A percentile compares a stretch with the other conserved stretches of the same genome.
phyloP scores from a whole-genome alignment of 2,797 vertebrate species.

The Microhierax caerulescens region DNA sequence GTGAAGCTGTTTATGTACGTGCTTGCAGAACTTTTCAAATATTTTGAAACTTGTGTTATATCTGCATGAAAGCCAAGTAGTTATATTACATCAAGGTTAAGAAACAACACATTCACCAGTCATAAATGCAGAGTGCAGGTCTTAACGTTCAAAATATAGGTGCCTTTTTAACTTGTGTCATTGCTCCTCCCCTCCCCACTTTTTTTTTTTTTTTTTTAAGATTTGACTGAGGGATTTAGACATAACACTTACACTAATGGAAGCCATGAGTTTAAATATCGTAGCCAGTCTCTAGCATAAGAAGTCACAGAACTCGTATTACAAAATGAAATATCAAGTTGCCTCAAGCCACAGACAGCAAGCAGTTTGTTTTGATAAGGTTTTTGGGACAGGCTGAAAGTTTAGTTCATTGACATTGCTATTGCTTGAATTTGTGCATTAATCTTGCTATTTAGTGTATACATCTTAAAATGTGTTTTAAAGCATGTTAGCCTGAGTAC shows the following conservation, averaged over 20 bases:
- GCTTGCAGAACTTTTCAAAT: neutral
- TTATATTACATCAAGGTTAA: neutral
- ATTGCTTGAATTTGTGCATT: neutral
- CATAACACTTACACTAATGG: neutral
- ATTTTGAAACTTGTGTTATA: neutral
- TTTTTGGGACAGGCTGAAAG: neutral
- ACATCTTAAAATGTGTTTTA: neutral
- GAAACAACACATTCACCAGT: neutral
- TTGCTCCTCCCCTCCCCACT: too few species aligned
- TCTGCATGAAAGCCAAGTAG: neutral
- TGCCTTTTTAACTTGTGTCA: neutral
- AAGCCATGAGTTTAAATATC: neutral
- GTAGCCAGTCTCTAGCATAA: neutral
- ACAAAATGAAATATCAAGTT: neutral
- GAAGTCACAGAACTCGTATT: neutral
- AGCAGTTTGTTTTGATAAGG: constrained; percentile 2
- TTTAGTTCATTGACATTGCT: neutral
- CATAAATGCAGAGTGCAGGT: neutral
- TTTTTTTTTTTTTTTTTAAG: neutral
- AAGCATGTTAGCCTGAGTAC: neutral
- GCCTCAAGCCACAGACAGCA: neutral
- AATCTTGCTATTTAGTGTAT: neutral
- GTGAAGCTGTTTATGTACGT: neutral
- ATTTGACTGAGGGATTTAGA: neutral
- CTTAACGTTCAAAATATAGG: neutral